These are phyloP conservation scores for Nibea coibor DNA, from an alignment of 2,113 vertebrate species.

Conservation along the genomic window DNA sequence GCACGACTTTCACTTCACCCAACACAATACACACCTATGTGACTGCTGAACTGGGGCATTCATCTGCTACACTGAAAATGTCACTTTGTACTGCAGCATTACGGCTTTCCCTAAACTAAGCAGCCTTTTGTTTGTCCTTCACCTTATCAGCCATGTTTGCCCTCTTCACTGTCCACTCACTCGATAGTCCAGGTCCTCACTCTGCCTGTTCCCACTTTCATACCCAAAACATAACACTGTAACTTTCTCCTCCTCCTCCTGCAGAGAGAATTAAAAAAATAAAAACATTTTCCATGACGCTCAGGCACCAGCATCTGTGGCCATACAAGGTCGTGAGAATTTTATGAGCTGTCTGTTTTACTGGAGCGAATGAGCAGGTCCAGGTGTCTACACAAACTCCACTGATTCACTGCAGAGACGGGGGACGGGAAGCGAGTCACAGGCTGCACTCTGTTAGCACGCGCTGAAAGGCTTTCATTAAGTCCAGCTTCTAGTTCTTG, in stretches of 20 bases:
- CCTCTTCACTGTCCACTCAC: background rate
- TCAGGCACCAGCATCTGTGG: background rate
- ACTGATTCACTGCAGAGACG: background rate
- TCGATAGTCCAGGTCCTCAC: background rate
- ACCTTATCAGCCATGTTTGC: conserved; percentile 14
- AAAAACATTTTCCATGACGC: conserved; percentile 54
- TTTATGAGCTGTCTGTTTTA: conserved; percentile 13
- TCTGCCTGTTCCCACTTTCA: conserved; percentile 11
- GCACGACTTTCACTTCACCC: background rate
- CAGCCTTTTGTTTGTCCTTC: background rate
- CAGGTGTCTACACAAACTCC: conserved; percentile 35
- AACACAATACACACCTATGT: background rate
- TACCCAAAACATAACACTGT: conserved; percentile 18
- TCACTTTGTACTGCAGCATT: background rate
- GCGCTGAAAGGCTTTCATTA: background rate
- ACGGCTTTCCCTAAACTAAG: background rate
- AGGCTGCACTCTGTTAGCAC: too few species aligned
- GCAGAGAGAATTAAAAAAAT: background rate
- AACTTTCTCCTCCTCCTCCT: conserved; percentile 10
- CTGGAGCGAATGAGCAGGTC: background rate
- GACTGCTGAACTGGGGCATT: background rate
- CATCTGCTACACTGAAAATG: background rate
- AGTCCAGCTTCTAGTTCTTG: background rate
- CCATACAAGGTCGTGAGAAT: conserved; percentile 64
- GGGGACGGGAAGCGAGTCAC: background rate